These are phyloP conservation scores for Drosophila putrida DNA, from an alignment of 2,888 invertebrate genomes.

Conservation along the genomic window DNA sequence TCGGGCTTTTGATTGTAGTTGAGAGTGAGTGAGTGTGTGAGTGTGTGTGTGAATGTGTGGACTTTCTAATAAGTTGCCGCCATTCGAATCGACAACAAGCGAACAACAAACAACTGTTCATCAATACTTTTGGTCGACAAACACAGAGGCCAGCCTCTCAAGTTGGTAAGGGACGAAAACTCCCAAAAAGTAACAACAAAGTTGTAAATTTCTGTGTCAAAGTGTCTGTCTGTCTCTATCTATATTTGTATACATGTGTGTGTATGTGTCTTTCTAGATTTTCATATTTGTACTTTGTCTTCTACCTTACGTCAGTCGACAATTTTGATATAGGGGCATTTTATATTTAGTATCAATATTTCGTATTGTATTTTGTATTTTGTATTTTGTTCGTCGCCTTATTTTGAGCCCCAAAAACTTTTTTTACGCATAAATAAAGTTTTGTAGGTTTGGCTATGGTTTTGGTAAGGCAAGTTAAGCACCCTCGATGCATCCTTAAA, in stretches of 20 bases:
- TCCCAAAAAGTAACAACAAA: slow-evolving; percentile 60
- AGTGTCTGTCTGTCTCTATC: slow-evolving; percentile 50
- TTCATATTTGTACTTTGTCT: slow-evolving; percentile 71
- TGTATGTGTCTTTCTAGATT: slow-evolving; percentile 48
- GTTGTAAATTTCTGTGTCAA: slow-evolving; percentile 77
- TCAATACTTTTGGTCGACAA: slow-evolving; percentile 74
- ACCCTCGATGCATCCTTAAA: slow-evolving; percentile 47
- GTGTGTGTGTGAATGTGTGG: slow-evolving; percentile 37
- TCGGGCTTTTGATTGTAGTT: slow-evolving; percentile 39
- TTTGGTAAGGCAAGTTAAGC: slow-evolving; percentile 18
- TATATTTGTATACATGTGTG: slow-evolving; percentile 17
- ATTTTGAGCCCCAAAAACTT: slow-evolving; percentile 53
- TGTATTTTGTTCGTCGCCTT: slow-evolving; percentile 54
- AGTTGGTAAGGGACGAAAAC: slow-evolving; percentile 25
- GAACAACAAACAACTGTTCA: slow-evolving; percentile 78
- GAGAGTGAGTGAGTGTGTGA: slow-evolving; percentile 20
- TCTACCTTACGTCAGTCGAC: slow-evolving; percentile 53
- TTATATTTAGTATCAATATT: slow-evolving; percentile 75
- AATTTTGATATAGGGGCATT: slow-evolving; percentile 38
- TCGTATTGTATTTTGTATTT: slow-evolving; percentile 60
- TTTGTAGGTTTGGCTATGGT: slow-evolving; percentile 35
- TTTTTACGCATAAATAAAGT: slow-evolving; percentile 51
- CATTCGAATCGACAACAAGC: slow-evolving; percentile 57
- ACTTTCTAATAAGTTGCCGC: slow-evolving; percentile 78
- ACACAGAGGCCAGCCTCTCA: slow-evolving; percentile 51